Conservation (phyloP, 1,140 invertebrate species). For the Aphelenchoides fujianensis region DNA sequence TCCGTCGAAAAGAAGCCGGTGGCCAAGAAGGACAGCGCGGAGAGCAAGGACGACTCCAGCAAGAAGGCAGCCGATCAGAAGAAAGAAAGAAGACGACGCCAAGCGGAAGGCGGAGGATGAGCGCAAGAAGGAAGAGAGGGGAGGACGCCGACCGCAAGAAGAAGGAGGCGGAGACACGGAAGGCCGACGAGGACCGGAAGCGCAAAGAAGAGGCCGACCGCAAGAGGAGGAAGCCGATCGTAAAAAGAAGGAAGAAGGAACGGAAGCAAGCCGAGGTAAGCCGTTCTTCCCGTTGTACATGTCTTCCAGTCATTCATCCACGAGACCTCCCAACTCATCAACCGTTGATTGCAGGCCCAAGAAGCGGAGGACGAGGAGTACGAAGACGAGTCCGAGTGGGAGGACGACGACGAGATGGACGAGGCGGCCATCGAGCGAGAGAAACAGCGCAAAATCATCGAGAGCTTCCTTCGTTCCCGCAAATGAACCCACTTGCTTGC, state of each 20-base stretch:
- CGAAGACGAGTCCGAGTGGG: not conserved
- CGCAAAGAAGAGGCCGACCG: not conserved
- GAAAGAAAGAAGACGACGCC: not conserved
- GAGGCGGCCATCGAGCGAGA: not conserved
- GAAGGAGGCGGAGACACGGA: not conserved
- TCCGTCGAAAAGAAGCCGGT: not conserved
- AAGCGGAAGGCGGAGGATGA: not conserved
- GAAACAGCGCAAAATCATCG: not conserved
- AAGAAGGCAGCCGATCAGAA: not conserved
- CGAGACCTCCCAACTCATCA: no score
- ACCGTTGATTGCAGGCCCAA: not conserved
- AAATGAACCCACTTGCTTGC: no score
- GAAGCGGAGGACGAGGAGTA: not conserved
- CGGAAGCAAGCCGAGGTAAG: no score
- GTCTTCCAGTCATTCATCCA: no score
- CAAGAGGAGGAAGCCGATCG: constrained; percentile 9
- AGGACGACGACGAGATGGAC: not conserved
- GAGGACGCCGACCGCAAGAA: no score
- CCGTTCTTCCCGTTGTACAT: no score
- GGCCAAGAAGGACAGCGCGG: no score
- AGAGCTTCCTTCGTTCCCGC: no score
- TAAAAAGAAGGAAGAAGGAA: constrained; percentile 7
- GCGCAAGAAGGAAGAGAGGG: not conserved
- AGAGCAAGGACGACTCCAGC: no score
- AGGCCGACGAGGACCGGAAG: not conserved